Evolutionary conservation across 2,797 vertebrate species (phyloP), one percentile per base, ranked within the genome.

Genomic region (Sebastes baramenuke): DNA sequence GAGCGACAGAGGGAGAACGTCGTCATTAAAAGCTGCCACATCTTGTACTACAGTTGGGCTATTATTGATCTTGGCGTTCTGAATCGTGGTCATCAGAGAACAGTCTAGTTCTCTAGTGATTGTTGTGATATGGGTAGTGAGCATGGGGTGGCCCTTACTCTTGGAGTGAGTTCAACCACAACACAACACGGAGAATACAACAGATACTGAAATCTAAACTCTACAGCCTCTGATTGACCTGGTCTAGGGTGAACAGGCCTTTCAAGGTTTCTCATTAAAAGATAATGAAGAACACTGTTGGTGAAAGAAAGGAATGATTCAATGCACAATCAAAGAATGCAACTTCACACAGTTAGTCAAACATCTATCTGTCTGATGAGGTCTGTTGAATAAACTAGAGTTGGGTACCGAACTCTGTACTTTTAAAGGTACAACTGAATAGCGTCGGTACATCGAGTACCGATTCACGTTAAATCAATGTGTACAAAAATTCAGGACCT

Each of bases 231-330:
- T 38, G 72, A 75, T 22, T 71, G 84, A 79, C 59, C 74, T 42
- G n/a, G 58, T 80, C 86, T 77, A 83, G 36, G 46, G 72, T 84
- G 71, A 90, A 86, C 79, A 66, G 83, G 77, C 74, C 77, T 87
- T 84, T 88, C 72, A 78, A 75, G 68, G 87, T 74, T 79, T 78
- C 88, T 92, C 87, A 90, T 91, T 81, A 92, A 87, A 87, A 84
- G 27, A 79, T 90, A 85, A 92, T 90, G 84, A 83, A 80, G 82
- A 91, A 88, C 79, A 85, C 70, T 55, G 87, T 49, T 25, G 80
- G 76, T 75, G 66, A 79, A 75, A 85, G 84, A 89, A 81, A 70
- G 70, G 67, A 83, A 84, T 73, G 78, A 85, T 72, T 79, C 54
- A 65, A 78, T 72, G 80, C 61, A 83, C 72, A 67, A 80, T 83